A percentile compares a stretch with the other conserved stretches of the same genome.
Conservation (phyloP, 1,140 invertebrate species). For the Drosophila seguyi region DNA sequence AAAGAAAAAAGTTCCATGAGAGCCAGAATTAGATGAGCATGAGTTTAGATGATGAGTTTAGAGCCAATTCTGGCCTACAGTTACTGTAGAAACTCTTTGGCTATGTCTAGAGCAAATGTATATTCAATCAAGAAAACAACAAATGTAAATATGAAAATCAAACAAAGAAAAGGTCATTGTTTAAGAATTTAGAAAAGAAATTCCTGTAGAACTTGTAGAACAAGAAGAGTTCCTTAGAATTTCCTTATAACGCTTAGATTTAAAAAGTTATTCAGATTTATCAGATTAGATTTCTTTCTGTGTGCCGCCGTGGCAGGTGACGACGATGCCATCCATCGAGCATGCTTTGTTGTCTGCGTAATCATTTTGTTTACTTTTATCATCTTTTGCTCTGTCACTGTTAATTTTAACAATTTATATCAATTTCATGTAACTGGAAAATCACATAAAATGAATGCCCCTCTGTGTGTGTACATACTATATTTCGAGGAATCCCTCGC, state of each 20-base stretch:
- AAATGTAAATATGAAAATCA: background rate
- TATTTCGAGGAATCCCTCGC: constrained; percentile 3
- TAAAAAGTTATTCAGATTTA: background rate
- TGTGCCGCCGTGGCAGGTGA: constrained; percentile 21
- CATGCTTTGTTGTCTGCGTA: constrained; percentile 71
- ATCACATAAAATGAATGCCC: constrained; percentile 6
- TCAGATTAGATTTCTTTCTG: constrained; percentile 16
- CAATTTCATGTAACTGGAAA: constrained; percentile 44
- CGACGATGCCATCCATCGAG: constrained; percentile 7
- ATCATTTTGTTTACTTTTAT: constrained; percentile 79
- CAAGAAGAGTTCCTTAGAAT: background rate
- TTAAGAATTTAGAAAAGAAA: background rate
- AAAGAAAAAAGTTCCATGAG: background rate
- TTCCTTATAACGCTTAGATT: background rate
- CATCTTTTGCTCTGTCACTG: constrained; percentile 40
- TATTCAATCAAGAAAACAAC: background rate
- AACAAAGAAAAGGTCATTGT: background rate
- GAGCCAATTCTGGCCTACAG: background rate
- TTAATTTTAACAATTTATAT: constrained; percentile 49
- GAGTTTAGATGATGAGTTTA: no score
- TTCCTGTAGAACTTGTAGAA: background rate
- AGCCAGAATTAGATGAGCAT: background rate
- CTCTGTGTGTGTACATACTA: background rate
- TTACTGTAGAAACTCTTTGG: background rate
- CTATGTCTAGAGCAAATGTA: background rate